phyloP scores from a whole-genome alignment of 2,797 vertebrate species.

The Galaxias olidus region DNA sequence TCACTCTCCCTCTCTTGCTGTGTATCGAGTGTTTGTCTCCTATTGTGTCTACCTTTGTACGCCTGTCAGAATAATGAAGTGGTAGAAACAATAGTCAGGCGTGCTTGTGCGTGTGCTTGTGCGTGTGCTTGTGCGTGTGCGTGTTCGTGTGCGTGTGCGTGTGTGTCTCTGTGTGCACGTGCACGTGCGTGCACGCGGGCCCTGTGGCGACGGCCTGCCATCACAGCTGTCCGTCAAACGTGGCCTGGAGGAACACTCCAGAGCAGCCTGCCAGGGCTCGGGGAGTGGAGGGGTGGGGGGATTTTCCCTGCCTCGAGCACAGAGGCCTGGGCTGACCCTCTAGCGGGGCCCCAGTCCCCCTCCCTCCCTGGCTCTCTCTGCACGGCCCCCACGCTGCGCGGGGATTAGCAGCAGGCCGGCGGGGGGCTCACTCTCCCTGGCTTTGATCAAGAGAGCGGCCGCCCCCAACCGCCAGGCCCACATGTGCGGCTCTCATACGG shows the following conservation, averaged over 20 bases:
- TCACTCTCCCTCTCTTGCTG: constrained; percentile 1
- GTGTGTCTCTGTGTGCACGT: too few species aligned
- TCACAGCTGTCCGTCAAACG: too few species aligned
- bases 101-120: neutral
- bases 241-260: too few species aligned
- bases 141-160: too few species aligned
- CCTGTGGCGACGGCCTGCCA: too few species aligned
- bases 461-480: constrained; percentile 66
- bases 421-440: constrained; percentile 61
- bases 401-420: constrained; percentile 67
- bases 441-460: constrained; percentile 72
- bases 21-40: constrained; percentile 2
- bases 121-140: too few species aligned
- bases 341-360: neutral
- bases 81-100: neutral
- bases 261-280: too few species aligned
- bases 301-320: too few species aligned
- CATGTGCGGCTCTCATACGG: constrained; percentile 71
- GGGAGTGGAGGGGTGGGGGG: too few species aligned
- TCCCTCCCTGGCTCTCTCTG: neutral
- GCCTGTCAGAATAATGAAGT: too few species aligned
- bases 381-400: neutral
- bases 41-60: neutral
- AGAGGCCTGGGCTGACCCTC: too few species aligned
- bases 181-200: too few species aligned